Evolutionary conservation across 2,797 vertebrate genomes (phyloP), one percentile per base, ranked within the genome.

Genomic region (Synanceia verrucosa): DNA sequence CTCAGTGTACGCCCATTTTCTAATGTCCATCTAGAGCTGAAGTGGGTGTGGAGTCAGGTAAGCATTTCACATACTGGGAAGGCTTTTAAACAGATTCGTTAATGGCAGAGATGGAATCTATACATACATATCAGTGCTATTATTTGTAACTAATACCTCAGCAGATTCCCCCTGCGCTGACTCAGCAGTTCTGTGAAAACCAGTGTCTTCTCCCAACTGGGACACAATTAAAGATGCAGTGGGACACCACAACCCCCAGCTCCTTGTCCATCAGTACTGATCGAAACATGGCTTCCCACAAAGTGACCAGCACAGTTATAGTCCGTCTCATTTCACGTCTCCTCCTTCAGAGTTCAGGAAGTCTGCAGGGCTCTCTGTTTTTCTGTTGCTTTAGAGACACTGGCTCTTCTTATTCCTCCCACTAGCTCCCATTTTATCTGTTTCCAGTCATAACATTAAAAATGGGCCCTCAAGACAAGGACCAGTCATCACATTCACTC

Each of bases 251-350:
- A 77, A 41, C 24, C 29, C 4, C 9, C 47, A 55, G 44, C 56
- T 65, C 48, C 26, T 43, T n/a, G 55, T 63, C 78, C 83, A 74
- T 83, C 76, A 69, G 51, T 61, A 90, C 88, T 47, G 86, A 91
- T 86, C 75, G 21, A 24, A 4, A 63, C 37, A 13, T 31, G 1
- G 39, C 43, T 76, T 81, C 66, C 84, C 87, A 66, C 88, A 53
- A 79, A 84, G 50, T 52, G 70, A 66, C 77, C 75, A 36, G 29
- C 59, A 43, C 43, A 47, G 39, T 19, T 9, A 4, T 48, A 61
- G 39, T 65, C 46, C 53, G 70, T 64, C 67, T n/a, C 26, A 9
- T 56, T 66, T 61, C 44, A n/a, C n/a, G 34, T 51, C 65, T 75
- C 9, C 3, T 74, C 60, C 73, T 61, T 71, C 77, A 72, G 63